phyloP scores from a whole-genome alignment of 2,888 invertebrate genomes.

The Exocentrus adspersus region DNA sequence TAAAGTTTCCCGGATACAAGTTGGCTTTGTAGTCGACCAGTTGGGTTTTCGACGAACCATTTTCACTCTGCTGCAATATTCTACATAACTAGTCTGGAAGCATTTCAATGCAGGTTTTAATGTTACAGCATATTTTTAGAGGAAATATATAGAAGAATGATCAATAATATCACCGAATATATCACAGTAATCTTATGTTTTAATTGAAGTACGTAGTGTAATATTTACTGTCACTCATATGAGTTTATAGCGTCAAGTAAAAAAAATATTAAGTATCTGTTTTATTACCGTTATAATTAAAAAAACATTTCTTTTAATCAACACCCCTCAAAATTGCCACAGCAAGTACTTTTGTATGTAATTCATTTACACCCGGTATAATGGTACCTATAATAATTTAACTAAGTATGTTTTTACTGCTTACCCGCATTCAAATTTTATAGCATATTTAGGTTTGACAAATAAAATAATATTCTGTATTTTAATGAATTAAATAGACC shows the following conservation, averaged over 20 bases:
- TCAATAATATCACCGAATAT: no score
- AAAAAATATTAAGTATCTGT: conserved; percentile 25
- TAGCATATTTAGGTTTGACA: conserved; percentile 22
- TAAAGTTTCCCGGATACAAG: conserved; percentile 64
- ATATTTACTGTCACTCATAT: no score
- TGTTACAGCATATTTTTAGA: no score
- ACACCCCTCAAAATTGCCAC: conserved; percentile 16
- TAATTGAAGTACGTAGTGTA: no score
- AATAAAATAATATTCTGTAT: conserved; percentile 25
- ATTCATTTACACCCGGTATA: conserved; percentile 15
- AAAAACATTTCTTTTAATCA: conserved; percentile 28
- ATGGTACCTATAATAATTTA: not conserved
- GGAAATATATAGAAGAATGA: no score
- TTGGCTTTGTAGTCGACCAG: conserved; percentile 57
- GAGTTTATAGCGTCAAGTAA: no score
- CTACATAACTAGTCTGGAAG: not conserved
- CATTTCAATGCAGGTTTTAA: no score
- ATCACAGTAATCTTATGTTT: no score
- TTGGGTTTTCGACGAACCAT: conserved; percentile 45
- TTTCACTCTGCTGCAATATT: conserved; percentile 32
- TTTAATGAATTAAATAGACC: conserved; percentile 1
- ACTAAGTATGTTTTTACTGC: conserved; percentile 9
- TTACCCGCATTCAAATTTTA: conserved; percentile 23
- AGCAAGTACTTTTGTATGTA: not conserved
- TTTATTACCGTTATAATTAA: conserved; percentile 28